Percentiles rank a stretch among this genome's conserved stretches.
These are phyloP conservation scores for Stenotaenia linearis DNA, from an alignment of 2,888 invertebrate species.

Conservation along the genomic window DNA sequence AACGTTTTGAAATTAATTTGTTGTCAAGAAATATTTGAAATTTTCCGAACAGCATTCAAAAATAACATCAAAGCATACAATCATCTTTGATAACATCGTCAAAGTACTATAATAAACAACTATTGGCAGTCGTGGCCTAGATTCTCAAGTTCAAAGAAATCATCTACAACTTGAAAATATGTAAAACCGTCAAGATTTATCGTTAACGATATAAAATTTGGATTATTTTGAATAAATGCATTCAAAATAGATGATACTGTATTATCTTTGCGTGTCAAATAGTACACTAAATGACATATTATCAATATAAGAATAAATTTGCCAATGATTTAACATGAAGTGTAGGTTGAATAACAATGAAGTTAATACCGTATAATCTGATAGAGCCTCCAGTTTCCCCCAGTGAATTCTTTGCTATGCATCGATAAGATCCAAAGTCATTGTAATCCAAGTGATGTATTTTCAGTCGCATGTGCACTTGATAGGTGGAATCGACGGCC, in stretches of 20 bases:
- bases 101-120: no score
- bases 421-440: conserved; percentile 42
- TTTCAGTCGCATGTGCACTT: conserved; percentile 41
- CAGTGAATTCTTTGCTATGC: conserved; percentile 42
- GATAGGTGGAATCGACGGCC: conserved; percentile 37
- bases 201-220: no score
- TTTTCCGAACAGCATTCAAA: no score
- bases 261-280: not conserved
- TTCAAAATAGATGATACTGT: not conserved
- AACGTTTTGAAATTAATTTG: not conserved
- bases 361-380: conserved; percentile 40
- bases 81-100: no score
- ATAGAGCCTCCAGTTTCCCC: conserved; percentile 43
- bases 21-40: no score
- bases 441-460: conserved; percentile 55
- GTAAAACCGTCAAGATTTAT: no score
- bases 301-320: not conserved
- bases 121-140: no score
- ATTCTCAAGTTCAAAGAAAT: no score
- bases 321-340: not conserved
- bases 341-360: not conserved
- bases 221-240: no score
- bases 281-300: not conserved
- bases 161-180: no score
- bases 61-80: no score